phyloP scores from a whole-genome alignment of 1,140 invertebrate species.

The Drosophila punjabiensis region DNA sequence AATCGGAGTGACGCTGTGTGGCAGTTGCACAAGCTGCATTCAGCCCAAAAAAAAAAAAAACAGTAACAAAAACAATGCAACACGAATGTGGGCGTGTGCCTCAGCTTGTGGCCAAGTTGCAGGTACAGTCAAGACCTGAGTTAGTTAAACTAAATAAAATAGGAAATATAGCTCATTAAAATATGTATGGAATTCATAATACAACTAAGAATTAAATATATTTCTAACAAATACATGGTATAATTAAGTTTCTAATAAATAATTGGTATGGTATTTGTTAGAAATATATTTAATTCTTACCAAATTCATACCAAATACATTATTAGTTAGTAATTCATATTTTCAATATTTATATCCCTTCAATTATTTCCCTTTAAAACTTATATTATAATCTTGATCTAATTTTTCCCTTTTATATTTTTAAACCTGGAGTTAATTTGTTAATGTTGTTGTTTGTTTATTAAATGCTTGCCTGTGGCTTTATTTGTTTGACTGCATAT shows the following conservation, averaged over 20 bases:
- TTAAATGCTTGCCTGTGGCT: conserved; percentile 9
- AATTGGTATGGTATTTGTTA: too few relatives aligned
- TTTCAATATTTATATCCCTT: too few relatives aligned
- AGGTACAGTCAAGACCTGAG: conserved; percentile 45
- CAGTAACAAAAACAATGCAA: conserved; percentile 35
- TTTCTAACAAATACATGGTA: too few relatives aligned
- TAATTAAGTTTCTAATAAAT: too few relatives aligned
- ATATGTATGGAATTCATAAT: too few relatives aligned
- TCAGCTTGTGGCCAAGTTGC: conserved; percentile 9
- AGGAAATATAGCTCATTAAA: not conserved
- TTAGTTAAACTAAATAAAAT: not conserved
- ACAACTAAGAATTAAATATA: too few relatives aligned
- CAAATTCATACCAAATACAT: too few relatives aligned
- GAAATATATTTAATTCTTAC: too few relatives aligned
- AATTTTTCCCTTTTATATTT: not conserved
- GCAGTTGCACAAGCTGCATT: conserved; percentile 33
- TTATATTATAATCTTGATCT: too few relatives aligned
- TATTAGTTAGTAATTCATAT: too few relatives aligned
- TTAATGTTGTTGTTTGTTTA: not conserved
- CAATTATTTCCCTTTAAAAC: too few relatives aligned
- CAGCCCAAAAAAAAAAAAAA: not conserved
- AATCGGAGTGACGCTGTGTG: conserved; percentile 64
- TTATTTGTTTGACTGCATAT: conserved; percentile 27
- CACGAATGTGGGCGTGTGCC: conserved; percentile 22
- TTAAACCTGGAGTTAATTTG: not conserved